Conservation (phyloP, 2,797 vertebrate species). For the Triplophysa bombifrons region DNA sequence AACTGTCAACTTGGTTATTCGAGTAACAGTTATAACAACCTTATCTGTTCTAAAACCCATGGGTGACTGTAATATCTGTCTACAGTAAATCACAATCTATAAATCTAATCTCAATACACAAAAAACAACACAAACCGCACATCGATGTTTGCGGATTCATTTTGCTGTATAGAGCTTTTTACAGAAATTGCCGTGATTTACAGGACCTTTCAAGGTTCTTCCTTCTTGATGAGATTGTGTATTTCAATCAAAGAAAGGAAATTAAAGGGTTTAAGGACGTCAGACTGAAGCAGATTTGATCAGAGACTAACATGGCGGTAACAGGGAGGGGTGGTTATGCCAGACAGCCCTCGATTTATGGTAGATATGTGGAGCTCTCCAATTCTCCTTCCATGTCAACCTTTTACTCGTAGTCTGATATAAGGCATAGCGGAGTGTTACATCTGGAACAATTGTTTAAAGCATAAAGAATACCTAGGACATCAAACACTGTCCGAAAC, state of each 20-base stretch:
- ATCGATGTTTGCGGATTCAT: background rate
- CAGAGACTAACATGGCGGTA: conserved; percentile 28
- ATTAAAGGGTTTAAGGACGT: conserved; percentile 33
- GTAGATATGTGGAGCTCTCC: conserved; percentile 43
- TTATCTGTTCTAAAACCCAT: too few species aligned
- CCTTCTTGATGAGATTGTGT: background rate
- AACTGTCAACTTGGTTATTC: too few species aligned
- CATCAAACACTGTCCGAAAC: too few species aligned
- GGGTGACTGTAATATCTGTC: background rate
- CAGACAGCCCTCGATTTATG: conserved; percentile 57
- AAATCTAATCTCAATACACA: background rate
- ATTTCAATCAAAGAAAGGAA: background rate
- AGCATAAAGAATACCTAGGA: conserved; percentile 12
- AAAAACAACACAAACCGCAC: background rate
- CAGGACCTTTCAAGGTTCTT: background rate
- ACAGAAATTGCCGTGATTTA: conserved; percentile 33
- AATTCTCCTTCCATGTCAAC: conserved; percentile 53
- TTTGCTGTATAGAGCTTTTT: background rate
- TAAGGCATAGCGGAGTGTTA: conserved; percentile 37
- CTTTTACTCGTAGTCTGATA: conserved; percentile 46
- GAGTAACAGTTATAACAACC: too few species aligned
- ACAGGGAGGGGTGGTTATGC: background rate
- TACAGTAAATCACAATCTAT: background rate
- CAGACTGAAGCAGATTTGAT: conserved; percentile 51
- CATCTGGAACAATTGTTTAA: conserved; percentile 22